phyloP scores from a whole-genome alignment of 2,113 vertebrate species.

The Carollia perspicillata region DNA sequence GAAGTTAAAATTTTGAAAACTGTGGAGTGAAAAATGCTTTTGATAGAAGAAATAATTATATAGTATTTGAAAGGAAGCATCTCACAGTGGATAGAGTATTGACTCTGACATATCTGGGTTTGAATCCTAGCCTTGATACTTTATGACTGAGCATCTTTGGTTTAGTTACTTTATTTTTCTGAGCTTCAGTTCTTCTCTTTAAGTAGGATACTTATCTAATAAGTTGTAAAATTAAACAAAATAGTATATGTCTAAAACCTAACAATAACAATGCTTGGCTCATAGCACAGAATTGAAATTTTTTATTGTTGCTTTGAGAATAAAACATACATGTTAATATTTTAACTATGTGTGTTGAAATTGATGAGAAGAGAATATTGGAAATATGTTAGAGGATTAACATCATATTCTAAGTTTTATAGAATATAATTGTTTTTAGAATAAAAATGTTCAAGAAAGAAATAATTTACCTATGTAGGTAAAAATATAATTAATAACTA shows the following conservation, averaged over 20 bases:
- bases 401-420: slow-evolving; percentile 22
- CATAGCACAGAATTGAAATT: not conserved
- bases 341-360: not conserved
- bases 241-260: not conserved
- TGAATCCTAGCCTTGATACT: slow-evolving; percentile 5
- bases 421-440: not conserved
- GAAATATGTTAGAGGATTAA: slow-evolving; percentile 18
- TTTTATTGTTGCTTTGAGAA: slow-evolving; percentile 29
- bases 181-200: not conserved
- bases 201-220: not conserved
- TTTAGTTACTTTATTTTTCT: slow-evolving; percentile 12
- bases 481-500: slow-evolving; percentile 6
- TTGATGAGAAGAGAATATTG: not conserved
- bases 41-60: slow-evolving; percentile 40
- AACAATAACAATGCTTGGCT: not conserved
- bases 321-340: not conserved
- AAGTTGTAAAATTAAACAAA: slow-evolving; percentile 21
- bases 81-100: not conserved
- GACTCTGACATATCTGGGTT: not conserved
- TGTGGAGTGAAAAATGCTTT: slow-evolving; percentile 40
- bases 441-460: slow-evolving; percentile 28
- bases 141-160: not conserved
- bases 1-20: slow-evolving; percentile 52
- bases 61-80: slow-evolving; percentile 30
- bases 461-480: not conserved